Base-by-base conservation (phyloP, 2,888 invertebrate species). In the Athalia cordata region DNA sequence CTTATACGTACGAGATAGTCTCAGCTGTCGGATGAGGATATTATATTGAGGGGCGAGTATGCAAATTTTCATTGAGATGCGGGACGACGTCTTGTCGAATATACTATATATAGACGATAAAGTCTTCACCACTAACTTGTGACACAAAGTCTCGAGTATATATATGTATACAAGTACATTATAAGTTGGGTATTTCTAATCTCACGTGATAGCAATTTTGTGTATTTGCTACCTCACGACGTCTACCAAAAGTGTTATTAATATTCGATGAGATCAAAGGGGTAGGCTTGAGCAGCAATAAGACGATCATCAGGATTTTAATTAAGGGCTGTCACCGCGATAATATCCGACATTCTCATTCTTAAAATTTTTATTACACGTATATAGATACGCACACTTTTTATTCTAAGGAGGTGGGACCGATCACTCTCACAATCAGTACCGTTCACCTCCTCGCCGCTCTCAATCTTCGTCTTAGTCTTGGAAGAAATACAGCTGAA, bases 71-170 rank as follows among this genome's bases (percentile, higher is more conserved):
- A 72, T 72, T 62, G 80, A 70, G 78, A 29, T 29, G 29, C 29
- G 29, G 29, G 29, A 29, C 29, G 29, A 29, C 29, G 29, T 29
- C 29, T 29, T 29, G 29, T 29, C 29, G 29, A 29, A 29, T 29
- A 29, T 77, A 67, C 65, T 76, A 80, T 81, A 82, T 78, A 79
- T 78, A 81, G 65, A 79, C 80, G 84, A 84, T 86, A 86, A 86
- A 85, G 83, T 82, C 81, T 75, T 75, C 75, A 75, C 11, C 49
- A 52, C 62, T 29, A 29, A 29, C 29, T 29, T 29, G 75, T 52
- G 75, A 62, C 62, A 75, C 59, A 75, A 61, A 75, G 64, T 62
- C 62, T n/a, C 61, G 62, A 62, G 50, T 50, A 43, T 52, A 64
- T 50, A 52, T 52, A 64, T 75, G 61, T 62, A 62, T 59, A 72